Conservation (phyloP, 1,140 invertebrate genomes). For the Diorhabda sublineata region DNA sequence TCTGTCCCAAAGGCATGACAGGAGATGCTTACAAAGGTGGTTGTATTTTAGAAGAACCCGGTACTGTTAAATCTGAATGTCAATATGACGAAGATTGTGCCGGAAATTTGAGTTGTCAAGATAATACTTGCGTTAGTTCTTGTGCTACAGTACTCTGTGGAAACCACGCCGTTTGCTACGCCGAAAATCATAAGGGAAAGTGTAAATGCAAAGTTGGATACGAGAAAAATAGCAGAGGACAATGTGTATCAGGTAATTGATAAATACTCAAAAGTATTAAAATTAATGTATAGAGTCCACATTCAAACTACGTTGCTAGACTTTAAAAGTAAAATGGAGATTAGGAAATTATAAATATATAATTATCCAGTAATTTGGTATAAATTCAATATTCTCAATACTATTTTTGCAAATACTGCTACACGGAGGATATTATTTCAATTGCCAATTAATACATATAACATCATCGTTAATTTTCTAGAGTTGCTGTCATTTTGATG, state of each 20-base stretch:
- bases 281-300: background rate
- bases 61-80: slow-evolving; percentile 58
- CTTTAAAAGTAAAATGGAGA: too few relatives aligned
- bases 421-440: too few relatives aligned
- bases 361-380: too few relatives aligned
- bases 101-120: slow-evolving; percentile 69
- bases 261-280: background rate
- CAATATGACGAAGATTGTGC: slow-evolving; percentile 71
- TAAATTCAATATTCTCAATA: too few relatives aligned
- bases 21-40: slow-evolving; percentile 81
- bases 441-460: too few relatives aligned
- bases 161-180: slow-evolving; percentile 79
- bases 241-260: slow-evolving; percentile 72
- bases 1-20: slow-evolving; percentile 73
- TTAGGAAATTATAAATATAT: too few relatives aligned
- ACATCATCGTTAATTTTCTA: too few relatives aligned
- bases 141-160: slow-evolving; percentile 76
- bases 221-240: slow-evolving; percentile 66
- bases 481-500: too few relatives aligned
- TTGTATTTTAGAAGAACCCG: slow-evolving; percentile 57
- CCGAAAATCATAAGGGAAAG: slow-evolving; percentile 82
- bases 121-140: slow-evolving; percentile 75
- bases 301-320: background rate
- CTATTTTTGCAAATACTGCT: too few relatives aligned
- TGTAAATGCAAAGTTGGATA: slow-evolving; percentile 82